Base-by-base conservation (phyloP, 2,113 vertebrate species). In the Drymodes brunneopygia region DNA sequence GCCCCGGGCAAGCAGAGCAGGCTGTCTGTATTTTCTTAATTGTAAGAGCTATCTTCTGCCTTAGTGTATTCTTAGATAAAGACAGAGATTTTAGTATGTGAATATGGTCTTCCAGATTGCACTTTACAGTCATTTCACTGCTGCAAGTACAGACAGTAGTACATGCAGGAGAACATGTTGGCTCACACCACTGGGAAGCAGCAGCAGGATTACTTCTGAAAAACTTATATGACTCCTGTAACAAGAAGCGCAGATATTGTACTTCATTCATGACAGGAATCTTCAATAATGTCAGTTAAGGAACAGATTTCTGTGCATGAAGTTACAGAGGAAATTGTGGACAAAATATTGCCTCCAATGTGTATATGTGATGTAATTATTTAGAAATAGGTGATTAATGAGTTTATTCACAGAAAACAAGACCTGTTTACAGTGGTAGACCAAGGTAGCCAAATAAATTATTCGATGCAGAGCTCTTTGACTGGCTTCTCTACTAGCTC, bases 391-490 rank as follows among this genome's bases (percentile, higher is more conserved):
- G 12, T 54, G 36, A 75, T 47, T 83, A 86, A 93, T 38, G 36
- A 85, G 19, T 40, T 35, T 57, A 79, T 67, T 91, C 70, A 60
- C 65, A 85, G 62, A 86, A 93, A 77, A 17, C 22, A 81, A 70
- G 53, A 35, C 50, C 62, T 94, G 67, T 92, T 93, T 86, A 80
- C 50, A 47, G 10, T 35, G 51, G 54, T 61, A 33, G 35, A 48
- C 65, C 72, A 61, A 85, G 42, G 1, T 6, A 83, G 62, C 13
- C 64, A 92, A 88, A 94, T 88, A 91, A 94, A 89, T 88, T 78
- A 65, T 62, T 70, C 3, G 24, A 36, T 56, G 79, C 58, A 83
- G 54, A 64, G n/a, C 10, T 86, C 62, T 90, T 82, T 82, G 50
- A 75, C 51, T 83, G 28, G 23, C 33, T 81, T 58, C 48, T 23